Evolutionary conservation across 30 jellyfish, hydroid and myxozoan genomes (phyloP), one percentile per base, ranked within the genome.

Genomic region (Haliclystus octoradiatus): DNA sequence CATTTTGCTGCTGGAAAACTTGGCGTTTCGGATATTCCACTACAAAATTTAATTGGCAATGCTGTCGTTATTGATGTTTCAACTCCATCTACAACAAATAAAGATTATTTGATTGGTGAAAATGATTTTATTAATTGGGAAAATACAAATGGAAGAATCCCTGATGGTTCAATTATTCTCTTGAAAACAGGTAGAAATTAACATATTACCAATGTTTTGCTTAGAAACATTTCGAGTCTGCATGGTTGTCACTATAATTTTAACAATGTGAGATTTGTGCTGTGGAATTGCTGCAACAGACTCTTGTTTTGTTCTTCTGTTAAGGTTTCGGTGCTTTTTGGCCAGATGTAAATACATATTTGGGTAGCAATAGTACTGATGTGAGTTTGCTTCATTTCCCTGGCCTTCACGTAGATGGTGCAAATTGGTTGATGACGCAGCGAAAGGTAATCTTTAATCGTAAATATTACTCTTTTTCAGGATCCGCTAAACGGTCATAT

Each of bases 401-500:
- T 73, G 96, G 96, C 0, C 67, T 85, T 73, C 61, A 68, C 33
- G 83, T 82, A 14, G 72, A 60, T 24, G 96, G 83, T 15, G 96
- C 96, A 19, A 77, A 50, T 0, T 85, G 96, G 96, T 73, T 85
- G 35, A 49, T 72, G 26, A 29, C 66, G 27, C 57, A 40, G 19
- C 67, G 96, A 68, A 78, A 77, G 93, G 96, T 85, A 63, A 40
- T n/a, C n/a, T n/a, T n/a, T n/a, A n/a, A n/a, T n/a, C n/a, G n/a
- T n/a, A n/a, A n/a, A n/a, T n/a, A n/a, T n/a, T n/a, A n/a, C n/a
- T n/a, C n/a, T n/a, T n/a, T n/a, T n/a, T n/a, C n/a, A n/a, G n/a
- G n/a, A n/a, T n/a, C n/a, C n/a, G n/a, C n/a, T n/a, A n/a, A n/a
- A n/a, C n/a, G n/a, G n/a, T n/a, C n/a, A n/a, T n/a, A n/a, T n/a